Evolutionary conservation across 2,113 vertebrate species (phyloP).

Genomic region (Cnemophilus loriae): DNA sequence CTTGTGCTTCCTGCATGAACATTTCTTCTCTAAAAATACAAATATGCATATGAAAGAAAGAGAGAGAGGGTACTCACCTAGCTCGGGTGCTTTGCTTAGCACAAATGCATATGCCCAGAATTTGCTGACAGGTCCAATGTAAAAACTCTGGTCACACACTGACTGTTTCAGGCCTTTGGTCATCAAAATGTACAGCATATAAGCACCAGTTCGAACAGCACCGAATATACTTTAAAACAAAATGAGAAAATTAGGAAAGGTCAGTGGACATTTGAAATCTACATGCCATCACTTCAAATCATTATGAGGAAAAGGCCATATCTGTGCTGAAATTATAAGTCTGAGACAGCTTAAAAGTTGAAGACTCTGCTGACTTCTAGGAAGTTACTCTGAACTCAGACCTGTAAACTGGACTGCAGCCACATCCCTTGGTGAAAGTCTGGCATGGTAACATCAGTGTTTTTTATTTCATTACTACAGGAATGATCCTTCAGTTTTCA

Average conservation of each 20-base stretch:
- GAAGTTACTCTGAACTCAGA: neutral
- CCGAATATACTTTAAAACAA: conserved; percentile 88
- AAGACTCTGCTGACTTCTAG: neutral
- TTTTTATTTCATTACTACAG: neutral
- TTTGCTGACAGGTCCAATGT: conserved; percentile 98
- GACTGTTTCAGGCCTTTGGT: conserved; percentile 97
- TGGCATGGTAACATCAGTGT: neutral
- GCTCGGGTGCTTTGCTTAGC: conserved; percentile 96
- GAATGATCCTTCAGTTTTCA: neutral
- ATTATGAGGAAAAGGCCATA: neutral
- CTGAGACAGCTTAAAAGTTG: neutral
- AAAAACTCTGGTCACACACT: conserved; percentile 98
- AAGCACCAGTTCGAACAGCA: conserved; percentile 96
- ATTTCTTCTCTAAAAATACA: neutral
- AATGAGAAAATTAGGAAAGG: conserved; percentile 54
- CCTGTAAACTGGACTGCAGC: neutral
- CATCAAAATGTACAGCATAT: conserved; percentile 96
- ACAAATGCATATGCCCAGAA: conserved; percentile 99
- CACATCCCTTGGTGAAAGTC: neutral
- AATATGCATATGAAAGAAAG: neutral
- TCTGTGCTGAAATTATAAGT: neutral
- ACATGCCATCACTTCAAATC: neutral
- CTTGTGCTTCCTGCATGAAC: neutral
- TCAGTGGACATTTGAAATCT: conserved; percentile 6
- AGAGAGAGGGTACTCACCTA: conserved; percentile 83